Evolutionary conservation across 2,113 vertebrate species (phyloP), one percentile per base, ranked within the genome.

Genomic region (Chlorocebus sabaeus): DNA sequence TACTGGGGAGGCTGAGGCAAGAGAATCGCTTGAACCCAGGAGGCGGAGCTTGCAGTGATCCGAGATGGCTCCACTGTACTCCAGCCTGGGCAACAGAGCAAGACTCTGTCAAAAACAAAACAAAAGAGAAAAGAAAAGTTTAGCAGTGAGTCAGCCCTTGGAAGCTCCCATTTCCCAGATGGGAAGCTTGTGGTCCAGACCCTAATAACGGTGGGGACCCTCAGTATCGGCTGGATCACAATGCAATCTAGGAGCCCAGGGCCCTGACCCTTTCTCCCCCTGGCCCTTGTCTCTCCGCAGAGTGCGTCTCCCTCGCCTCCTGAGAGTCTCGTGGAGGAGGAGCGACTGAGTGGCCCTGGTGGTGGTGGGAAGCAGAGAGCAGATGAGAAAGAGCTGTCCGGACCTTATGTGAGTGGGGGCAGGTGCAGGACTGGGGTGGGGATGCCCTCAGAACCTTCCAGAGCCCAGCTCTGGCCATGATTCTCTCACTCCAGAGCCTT

Each of bases 211-310:
- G 38, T 8, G 3, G 57, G 73, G 13, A 20, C 57, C 16, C 45
- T 57, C 11, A 4, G 52, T 40, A 35, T 22, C 2, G 14, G n/a
- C 85, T n/a, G 55, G 40, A 52, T 52, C 78, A 99, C 99, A 99
- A 98, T 32, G 98, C 99, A 0, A 93, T 97, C 68, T 99, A 99
- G 48, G 99, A 99, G 18, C 93, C 98, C 0, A 61, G 98, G 93
- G 99, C 98, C 93, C 99, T 99, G 0, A 43, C 96, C 30, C 96
- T 43, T 4, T 93, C 97, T 0, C 98, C 99, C 2, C 0, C 17
- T 3, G 68, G 57, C 43, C 38, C 82, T 40, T 0, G 5, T 55
- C 32, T 80, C 22, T 57, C 81, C 13, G 11, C 97, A 99, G 99
- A 99, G 98, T 0, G 1, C 50, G 2, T 99, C 98, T 0, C 95